phyloP scores from a whole-genome alignment of 1,140 invertebrate species.

The Drosophila equinoxialis region DNA sequence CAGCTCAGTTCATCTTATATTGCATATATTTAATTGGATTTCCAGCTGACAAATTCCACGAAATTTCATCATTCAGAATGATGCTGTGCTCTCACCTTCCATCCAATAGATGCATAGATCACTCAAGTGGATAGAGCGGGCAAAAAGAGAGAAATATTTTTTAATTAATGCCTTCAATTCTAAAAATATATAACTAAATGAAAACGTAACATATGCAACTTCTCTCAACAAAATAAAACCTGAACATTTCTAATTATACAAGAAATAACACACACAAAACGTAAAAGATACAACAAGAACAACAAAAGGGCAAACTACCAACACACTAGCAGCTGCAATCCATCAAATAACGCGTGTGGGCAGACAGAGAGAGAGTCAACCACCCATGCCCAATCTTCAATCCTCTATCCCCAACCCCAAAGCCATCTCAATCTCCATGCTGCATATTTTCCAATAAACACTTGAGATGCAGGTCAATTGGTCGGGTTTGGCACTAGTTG shows the following conservation, averaged over 20 bases:
- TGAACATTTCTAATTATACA: constrained; percentile 69
- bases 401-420: not conserved
- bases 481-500: constrained; percentile 29
- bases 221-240: constrained; percentile 25
- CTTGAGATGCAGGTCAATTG: constrained; percentile 71
- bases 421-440: constrained; percentile 4
- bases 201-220: constrained; percentile 53
- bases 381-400: constrained; percentile 1
- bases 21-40: constrained; percentile 55
- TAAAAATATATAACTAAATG: constrained; percentile 43
- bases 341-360: constrained; percentile 56
- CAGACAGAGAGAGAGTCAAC: constrained; percentile 8
- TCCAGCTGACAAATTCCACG: constrained; percentile 52
- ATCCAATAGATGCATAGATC: constrained; percentile 21
- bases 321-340: constrained; percentile 64
- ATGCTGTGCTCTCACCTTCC: constrained; percentile 36
- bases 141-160: constrained; percentile 29
- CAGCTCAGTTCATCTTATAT: too few relatives aligned
- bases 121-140: constrained; percentile 56
- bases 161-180: constrained; percentile 60
- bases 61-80: constrained; percentile 45
- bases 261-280: constrained; percentile 11
- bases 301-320: constrained; percentile 34
- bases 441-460: constrained; percentile 38
- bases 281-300: too few relatives aligned